These are phyloP conservation scores for Achlya flavicornis DNA, from an alignment of 2,888 invertebrate genomes.

Conservation along the genomic window DNA sequence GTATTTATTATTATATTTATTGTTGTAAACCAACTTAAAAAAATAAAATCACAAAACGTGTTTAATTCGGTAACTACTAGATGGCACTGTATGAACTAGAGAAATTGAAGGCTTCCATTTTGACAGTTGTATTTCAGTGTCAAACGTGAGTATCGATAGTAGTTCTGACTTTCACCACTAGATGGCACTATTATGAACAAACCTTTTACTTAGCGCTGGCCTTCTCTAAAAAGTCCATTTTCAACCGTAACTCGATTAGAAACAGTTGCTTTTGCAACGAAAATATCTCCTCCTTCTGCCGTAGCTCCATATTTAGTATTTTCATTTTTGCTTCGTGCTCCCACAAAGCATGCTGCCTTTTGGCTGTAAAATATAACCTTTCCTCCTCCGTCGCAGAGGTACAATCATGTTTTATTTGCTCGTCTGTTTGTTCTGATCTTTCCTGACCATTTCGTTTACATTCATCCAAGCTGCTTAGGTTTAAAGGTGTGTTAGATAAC, in stretches of 20 bases:
- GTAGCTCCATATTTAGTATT: slow-evolving; percentile 75
- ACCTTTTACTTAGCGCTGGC: slow-evolving; percentile 66
- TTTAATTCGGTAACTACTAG: slow-evolving; percentile 9
- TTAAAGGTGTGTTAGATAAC: slow-evolving; percentile 74
- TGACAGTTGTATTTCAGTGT: neutral
- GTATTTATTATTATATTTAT: neutral
- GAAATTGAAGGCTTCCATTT: neutral
- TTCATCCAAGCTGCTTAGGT: slow-evolving; percentile 75
- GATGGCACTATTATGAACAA: neutral
- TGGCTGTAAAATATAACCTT: slow-evolving; percentile 71
- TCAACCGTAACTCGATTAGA: slow-evolving; percentile 74
- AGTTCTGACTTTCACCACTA: neutral
- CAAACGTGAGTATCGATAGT: neutral
- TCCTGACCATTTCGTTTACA: slow-evolving; percentile 60
- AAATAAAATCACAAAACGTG: slow-evolving; percentile 1
- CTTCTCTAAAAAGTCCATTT: slow-evolving; percentile 82
- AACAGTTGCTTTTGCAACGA: slow-evolving; percentile 79
- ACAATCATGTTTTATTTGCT: slow-evolving; percentile 58
- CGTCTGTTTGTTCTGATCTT: slow-evolving; percentile 46
- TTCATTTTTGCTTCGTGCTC: slow-evolving; percentile 82
- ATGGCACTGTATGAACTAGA: slow-evolving; percentile 12
- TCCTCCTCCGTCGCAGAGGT: slow-evolving; percentile 70
- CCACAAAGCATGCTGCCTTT: slow-evolving; percentile 77
- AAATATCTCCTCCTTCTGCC: slow-evolving; percentile 80
- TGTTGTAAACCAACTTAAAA: neutral